A percentile compares a stretch with the other conserved stretches of the same genome.
These are phyloP conservation scores for Poeciliopsis turrubarensis DNA, from an alignment of 2,113 vertebrate genomes.

Conservation along the genomic window DNA sequence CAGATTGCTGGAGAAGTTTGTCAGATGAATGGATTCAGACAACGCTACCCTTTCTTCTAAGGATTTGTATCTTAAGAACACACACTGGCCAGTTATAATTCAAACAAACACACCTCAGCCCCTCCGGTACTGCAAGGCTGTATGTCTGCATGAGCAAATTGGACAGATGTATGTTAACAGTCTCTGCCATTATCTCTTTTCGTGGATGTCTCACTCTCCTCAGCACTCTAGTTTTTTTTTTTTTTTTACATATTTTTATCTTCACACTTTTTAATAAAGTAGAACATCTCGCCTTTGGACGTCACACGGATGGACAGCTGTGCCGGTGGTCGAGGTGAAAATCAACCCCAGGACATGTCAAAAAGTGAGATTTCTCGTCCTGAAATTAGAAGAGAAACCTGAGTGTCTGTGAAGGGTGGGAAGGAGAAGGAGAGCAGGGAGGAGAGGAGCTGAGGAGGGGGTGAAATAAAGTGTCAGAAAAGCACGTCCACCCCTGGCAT, in stretches of 20 bases:
- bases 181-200: constrained; percentile 38
- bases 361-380: constrained; percentile 78
- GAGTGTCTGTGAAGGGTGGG: constrained; percentile 71
- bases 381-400: constrained; percentile 81
- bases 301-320: constrained; percentile 76
- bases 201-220: constrained; percentile 45
- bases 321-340: constrained; percentile 81
- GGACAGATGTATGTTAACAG: constrained; percentile 60
- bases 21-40: constrained; percentile 70
- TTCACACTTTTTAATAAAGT: constrained; percentile 81
- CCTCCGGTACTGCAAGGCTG: constrained; percentile 11
- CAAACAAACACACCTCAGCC: constrained; percentile 67
- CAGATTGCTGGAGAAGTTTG: constrained; percentile 77
- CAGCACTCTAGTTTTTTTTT: constrained; percentile 2
- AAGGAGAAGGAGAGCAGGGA: constrained; percentile 38
- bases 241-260: constrained; percentile 25
- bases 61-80: constrained; percentile 48
- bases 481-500: constrained; percentile 73
- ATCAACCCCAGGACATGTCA: constrained; percentile 81
- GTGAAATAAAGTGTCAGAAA: constrained; percentile 71
- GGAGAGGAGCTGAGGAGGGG: constrained; percentile 42
- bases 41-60: constrained; percentile 48
- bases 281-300: constrained; percentile 73
- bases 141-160: constrained; percentile 55
- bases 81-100: constrained; percentile 58